phyloP scores from a whole-genome alignment of 2,888 invertebrate genomes.

The Luperina testacea region DNA sequence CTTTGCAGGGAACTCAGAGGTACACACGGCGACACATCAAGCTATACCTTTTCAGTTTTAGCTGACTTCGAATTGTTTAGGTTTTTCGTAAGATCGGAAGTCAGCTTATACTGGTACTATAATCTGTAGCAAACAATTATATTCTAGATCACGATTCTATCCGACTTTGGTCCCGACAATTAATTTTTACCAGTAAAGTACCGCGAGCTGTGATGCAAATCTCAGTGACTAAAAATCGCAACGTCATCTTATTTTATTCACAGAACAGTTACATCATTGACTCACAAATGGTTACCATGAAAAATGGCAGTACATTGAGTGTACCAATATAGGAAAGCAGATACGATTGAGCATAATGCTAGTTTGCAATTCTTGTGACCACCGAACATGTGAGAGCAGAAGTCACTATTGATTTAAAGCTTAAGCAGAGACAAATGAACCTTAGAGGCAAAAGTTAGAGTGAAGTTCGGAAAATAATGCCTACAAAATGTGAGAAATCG shows the following conservation, averaged over 20 bases:
- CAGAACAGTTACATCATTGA: conserved; percentile 30
- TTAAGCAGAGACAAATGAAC: no score
- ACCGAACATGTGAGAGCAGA: not conserved
- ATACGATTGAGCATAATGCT: conserved; percentile 56
- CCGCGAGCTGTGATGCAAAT: not conserved
- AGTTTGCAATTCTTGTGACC: conserved; percentile 42
- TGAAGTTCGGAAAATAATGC: not conserved
- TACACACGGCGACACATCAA: not conserved
- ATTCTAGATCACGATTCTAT: not conserved
- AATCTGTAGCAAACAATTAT: not conserved
- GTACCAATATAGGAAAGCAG: conserved; percentile 58
- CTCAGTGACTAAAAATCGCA: not conserved
- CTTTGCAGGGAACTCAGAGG: not conserved
- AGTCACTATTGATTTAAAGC: not conserved
- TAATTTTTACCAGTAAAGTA: not conserved
- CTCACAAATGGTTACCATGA: conserved; percentile 47
- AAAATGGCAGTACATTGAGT: conserved; percentile 38
- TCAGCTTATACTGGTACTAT: no score
- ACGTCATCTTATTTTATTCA: conserved; percentile 20
- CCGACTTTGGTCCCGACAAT: not conserved
- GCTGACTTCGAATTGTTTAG: no score
- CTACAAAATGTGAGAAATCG: not conserved
- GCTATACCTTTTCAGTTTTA: no score
- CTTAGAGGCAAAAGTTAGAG: no score
- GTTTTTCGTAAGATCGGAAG: no score